Base-by-base conservation (phyloP, 2,888 invertebrate genomes). In the Ariolimax columbianus region DNA sequence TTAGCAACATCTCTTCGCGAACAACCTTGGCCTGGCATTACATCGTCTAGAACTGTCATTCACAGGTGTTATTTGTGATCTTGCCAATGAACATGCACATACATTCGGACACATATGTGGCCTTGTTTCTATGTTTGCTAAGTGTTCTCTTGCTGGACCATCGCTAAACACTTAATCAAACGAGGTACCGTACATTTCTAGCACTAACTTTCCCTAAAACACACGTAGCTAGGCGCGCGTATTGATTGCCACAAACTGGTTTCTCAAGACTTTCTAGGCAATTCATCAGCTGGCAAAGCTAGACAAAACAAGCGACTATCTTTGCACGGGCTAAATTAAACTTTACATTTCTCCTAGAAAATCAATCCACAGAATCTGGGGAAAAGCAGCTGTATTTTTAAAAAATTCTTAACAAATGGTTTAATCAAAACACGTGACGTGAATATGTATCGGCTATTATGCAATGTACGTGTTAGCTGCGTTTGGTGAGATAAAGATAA, bases 291-390 rank as follows among this genome's bases (percentile, higher is more conserved):
- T n/a, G n/a, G 43, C 80, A 68, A 33, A 30, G 63, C 63, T 40
- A 66, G 68, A 63, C 79, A 77, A 77, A 77, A 77, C 75, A 77
- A 77, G 51, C 33, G 30, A 47, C 75, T 51, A 77, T 77, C 75
- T 77, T 77, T 51, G 75, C 51, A n/a, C 75, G 30, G 47, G 75
- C 51, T 51, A 77, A 77, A 77, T 77, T 77, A 47, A 77, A 77
- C 47, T 33, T 47, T 47, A 77, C 75, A 77, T 77, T 77, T 77
- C 75, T 47, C 30, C 43, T 0, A 51, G 51, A 77, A 77, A 77
- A 77, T 77, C 75, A 77, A 77, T 77, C 51, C 51, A 51, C 19
- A 51, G 36, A 82, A 80, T 80, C 68, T 66, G 47, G 14, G 47
- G 14, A 43, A 43, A 68, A 80, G 43, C 63, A 43, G 68, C 40